A percentile compares a stretch with the other conserved stretches of the same genome.
Conservation (phyloP, 2,888 invertebrate species). For the Campopleginae sp. region DNA sequence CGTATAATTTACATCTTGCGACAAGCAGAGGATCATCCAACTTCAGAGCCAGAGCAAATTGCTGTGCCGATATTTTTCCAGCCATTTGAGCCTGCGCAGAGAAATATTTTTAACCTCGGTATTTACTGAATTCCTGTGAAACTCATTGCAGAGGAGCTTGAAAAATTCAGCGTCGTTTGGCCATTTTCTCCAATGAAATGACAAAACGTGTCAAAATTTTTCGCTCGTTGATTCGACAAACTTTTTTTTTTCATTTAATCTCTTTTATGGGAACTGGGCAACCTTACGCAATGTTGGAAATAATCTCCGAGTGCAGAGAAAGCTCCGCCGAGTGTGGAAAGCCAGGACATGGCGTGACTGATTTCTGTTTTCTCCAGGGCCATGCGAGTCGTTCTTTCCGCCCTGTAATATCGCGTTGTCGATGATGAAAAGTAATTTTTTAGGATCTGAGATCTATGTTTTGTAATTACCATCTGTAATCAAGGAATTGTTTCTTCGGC, state of each 20-base stretch:
- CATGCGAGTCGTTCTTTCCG: conserved; percentile 84
- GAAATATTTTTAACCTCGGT: conserved; percentile 39
- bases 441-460: not conserved
- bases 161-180: not conserved
- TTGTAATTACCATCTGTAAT: conserved; percentile 88
- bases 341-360: conserved; percentile 95
- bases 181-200: too few relatives aligned
- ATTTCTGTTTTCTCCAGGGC: conserved; percentile 89
- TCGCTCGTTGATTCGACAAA: not conserved
- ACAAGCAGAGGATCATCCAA: conserved; percentile 93
- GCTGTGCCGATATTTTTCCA: conserved; percentile 93
- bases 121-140: conserved; percentile 41
- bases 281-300: conserved; percentile 90
- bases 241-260: not conserved
- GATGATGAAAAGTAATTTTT: not conserved
- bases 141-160: not conserved
- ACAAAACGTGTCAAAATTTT: too few relatives aligned
- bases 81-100: conserved; percentile 92
- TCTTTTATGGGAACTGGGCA: not conserved
- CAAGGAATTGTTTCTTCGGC: conserved; percentile 88
- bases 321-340: conserved; percentile 98
- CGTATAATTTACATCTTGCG: conserved; percentile 93
- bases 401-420: conserved; percentile 81
- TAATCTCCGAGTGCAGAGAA: conserved; percentile 98
- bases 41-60: conserved; percentile 91